Percentiles rank a stretch among this genome's conserved stretches.
These are phyloP conservation scores for Chalcis sispes DNA, from an alignment of 2,888 invertebrate species.

Conservation along the genomic window DNA sequence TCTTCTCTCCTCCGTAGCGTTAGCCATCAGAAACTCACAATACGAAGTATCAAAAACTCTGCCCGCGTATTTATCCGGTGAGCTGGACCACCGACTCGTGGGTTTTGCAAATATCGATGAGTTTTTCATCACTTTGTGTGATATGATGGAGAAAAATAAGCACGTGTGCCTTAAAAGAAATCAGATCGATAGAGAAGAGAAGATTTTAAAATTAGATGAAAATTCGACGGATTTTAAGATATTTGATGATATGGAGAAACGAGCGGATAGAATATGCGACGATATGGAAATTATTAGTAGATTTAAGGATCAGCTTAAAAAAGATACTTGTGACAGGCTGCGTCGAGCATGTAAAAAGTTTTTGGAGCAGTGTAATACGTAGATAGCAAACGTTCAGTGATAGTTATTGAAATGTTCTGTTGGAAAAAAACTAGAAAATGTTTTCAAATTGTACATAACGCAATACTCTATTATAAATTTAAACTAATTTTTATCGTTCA, in stretches of 20 bases:
- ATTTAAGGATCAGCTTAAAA: constrained; percentile 57
- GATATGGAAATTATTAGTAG: constrained; percentile 62
- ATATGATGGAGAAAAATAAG: not conserved
- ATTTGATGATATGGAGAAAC: constrained; percentile 56
- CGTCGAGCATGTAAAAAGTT: constrained; percentile 54
- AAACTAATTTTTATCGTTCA: too few species aligned
- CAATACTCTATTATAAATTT: too few species aligned
- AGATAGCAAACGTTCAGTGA: too few species aligned
- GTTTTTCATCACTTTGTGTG: constrained; percentile 57
- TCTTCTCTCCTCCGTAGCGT: constrained; percentile 64
- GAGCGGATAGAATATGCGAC: constrained; percentile 61
- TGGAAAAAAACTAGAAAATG: too few species aligned
- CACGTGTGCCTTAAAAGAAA: constrained; percentile 64
- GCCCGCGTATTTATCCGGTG: constrained; percentile 65
- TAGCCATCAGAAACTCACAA: constrained; percentile 61
- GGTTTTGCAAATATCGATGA: constrained; percentile 58
- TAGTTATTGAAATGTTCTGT: too few species aligned
- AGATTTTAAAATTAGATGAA: constrained; percentile 8
- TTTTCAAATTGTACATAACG: too few species aligned
- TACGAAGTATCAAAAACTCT: constrained; percentile 62
- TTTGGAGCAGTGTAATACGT: not conserved
- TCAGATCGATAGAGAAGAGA: constrained; percentile 55
- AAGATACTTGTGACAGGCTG: constrained; percentile 59
- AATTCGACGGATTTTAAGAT: constrained; percentile 26
- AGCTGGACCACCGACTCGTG: constrained; percentile 54